Base-by-base conservation (phyloP, 2,113 vertebrate genomes). In the Pao palembangensis region DNA sequence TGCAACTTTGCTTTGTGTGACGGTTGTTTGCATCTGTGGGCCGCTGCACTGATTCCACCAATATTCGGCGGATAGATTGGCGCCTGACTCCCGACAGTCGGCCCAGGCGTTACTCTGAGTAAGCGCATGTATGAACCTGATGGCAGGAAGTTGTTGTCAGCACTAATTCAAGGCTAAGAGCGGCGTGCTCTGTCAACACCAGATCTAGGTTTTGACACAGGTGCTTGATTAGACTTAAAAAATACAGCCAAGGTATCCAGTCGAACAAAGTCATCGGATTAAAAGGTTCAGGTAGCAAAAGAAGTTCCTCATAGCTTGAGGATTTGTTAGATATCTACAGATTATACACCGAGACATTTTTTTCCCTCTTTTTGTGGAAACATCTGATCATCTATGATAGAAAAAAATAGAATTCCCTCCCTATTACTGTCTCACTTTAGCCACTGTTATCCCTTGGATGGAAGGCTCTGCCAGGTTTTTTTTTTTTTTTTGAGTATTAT, bases 101-200 rank as follows among this genome's bases (percentile, higher is more conserved):
- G 63, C 57, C 72, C 71, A 80, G 76, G 74, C 72, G 67, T 78
- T 83, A 74, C 34, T 80, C 49, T 42, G 53, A 70, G 70, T 73
- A 58, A 68, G 73, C 73, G 68, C 67, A 64, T 54, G 63, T 75
- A 69, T 79, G 78, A 78, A 85, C 82, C 73, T 81, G 54, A 55
- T 72, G 55, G 60, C 66, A 73, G 76, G 85, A 88, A 85, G 84
- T 83, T 64, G 55, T 75, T 88, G 81, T 88, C 87, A 83, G 71
- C 79, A 76, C 69, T 78, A 80, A 76, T 83, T 86, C 66, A 55
- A 58, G 34, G 79, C 66, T 78, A 70, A 71, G 76, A 81, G 71
- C 52, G 12, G 58, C 52, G 56, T 64, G 67, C 63, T 85, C 73
- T 85, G 82, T 88, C 87, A 90, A 88, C 86, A 85, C 72, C 56